Conservation (phyloP, 2,888 invertebrate genomes). For the Zelleria hepariella region DNA sequence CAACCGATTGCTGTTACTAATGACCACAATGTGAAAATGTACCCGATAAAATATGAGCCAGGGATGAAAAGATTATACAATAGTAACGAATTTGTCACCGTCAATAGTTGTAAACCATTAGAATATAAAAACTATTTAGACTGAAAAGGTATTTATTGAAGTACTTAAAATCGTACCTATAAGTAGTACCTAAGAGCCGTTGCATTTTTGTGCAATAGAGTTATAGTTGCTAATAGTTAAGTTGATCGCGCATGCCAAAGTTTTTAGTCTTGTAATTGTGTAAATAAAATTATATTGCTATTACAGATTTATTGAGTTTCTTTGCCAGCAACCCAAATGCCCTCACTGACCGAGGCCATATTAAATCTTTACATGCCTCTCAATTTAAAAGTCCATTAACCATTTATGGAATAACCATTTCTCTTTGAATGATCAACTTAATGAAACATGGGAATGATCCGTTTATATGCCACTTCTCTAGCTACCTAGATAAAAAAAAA, state of each 20-base stretch:
- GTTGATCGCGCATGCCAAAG: constrained; percentile 23
- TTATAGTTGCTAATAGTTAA: not conserved
- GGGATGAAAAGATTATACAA: not conserved
- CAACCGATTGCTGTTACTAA: not conserved
- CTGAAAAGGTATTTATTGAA: constrained; percentile 46
- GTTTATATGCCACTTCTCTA: too few species aligned
- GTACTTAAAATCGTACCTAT: constrained; percentile 30
- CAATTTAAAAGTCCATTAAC: too few species aligned
- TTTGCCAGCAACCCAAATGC: too few species aligned
- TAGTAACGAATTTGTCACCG: not conserved
- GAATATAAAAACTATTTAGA: constrained; percentile 20
- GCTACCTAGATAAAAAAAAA: too few species aligned
- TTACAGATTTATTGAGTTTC: not conserved
- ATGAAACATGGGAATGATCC: not conserved
- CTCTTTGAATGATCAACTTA: too few species aligned
- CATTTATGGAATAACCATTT: too few species aligned
- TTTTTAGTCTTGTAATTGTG: constrained; percentile 34
- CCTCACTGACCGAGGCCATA: too few species aligned
- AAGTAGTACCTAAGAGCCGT: constrained; percentile 10
- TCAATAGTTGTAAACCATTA: not conserved
- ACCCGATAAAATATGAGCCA: not conserved
- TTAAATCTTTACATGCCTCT: too few species aligned
- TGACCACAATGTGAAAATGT: not conserved
- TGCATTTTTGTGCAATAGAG: constrained; percentile 15
- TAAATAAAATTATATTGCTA: constrained; percentile 32